Evolutionary conservation across 2,888 invertebrate species (phyloP), one percentile per base, ranked within the genome.

Genomic region (Andrena marginata): DNA sequence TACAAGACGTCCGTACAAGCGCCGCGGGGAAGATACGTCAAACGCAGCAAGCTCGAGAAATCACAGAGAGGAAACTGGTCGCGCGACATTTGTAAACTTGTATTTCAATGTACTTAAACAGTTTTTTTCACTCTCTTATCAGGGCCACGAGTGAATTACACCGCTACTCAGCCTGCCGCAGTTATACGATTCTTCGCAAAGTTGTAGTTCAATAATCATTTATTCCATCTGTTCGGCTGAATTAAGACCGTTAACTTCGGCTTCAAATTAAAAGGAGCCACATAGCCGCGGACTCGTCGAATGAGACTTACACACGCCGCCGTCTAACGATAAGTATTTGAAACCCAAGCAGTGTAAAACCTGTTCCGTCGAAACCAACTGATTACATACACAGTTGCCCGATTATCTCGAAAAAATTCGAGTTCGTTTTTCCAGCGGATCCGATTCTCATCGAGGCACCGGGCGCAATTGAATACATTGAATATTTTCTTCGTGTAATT

Each of bases 1-100:
- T 35, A 29, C 48, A 63, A 5, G 42, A 67, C 62, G 20, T 33
- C 65, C 10, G 31, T 35, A 26, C 48, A 71, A 68, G 68, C 63
- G 56, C 56, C 26, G 16, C n/a, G 16, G 16, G n/a, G 56, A 64
- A 69, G 77, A 63, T 31, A 59, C 35, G 54, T 8, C 23, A 42
- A 68, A 68, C 23, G 48, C 8, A 70, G 54, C 7, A n/a, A 49
- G 23, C 35, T 35, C 6, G 63, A 77, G 69, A 35, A 69, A 69
- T 77, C 67, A 33, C 31, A 29, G 29, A 35, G 29, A 23, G 26
- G 8, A 77, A 79, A 79, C 79, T 77, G 79, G 79, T 79, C 49
- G 35, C 20, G 49, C 64, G 69, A 69, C 68, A 64, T 69, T 49
- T 48, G 67, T 64, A 59, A 63, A 64, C 63, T 70, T 56, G 56